phyloP scores from a whole-genome alignment of 2,888 invertebrate genomes.

The Tetragnatha montana region DNA sequence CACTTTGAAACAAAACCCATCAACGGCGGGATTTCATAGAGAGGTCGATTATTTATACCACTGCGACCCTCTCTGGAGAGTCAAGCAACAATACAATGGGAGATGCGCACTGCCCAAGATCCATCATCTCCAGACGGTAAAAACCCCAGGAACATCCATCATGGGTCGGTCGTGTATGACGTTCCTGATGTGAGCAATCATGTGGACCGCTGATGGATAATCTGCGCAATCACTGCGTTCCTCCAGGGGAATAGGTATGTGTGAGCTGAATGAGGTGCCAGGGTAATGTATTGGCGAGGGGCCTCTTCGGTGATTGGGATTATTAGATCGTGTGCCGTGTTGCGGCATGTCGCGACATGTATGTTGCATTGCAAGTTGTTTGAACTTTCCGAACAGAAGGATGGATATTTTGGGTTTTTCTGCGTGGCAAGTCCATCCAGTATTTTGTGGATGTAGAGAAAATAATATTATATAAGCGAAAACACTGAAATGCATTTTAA shows the following conservation, averaged over 20 bases:
- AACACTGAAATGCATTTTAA: too few species aligned
- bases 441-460: too few species aligned
- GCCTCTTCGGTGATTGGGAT: conserved; percentile 8
- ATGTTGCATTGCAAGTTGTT: too few species aligned
- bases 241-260: neutral
- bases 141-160: conserved; percentile 48
- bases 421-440: too few species aligned
- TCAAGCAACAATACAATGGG: conserved; percentile 42
- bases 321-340: neutral
- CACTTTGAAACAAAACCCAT: neutral
- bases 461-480: too few species aligned
- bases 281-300: conserved; percentile 33
- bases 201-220: conserved; percentile 52
- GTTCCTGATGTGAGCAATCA: conserved; percentile 62
- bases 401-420: too few species aligned
- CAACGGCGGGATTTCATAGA: neutral
- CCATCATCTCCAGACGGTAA: conserved; percentile 50
- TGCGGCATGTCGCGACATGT: neutral
- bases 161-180: conserved; percentile 38
- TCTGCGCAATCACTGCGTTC: conserved; percentile 34
- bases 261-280: conserved; percentile 10
- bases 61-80: conserved; percentile 37
- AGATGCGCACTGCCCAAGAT: neutral
- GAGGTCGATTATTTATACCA: conserved; percentile 43
- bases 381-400: too few species aligned